phyloP scores from a whole-genome alignment of 2,113 vertebrate species.

The Petrocephalus zakoni region DNA sequence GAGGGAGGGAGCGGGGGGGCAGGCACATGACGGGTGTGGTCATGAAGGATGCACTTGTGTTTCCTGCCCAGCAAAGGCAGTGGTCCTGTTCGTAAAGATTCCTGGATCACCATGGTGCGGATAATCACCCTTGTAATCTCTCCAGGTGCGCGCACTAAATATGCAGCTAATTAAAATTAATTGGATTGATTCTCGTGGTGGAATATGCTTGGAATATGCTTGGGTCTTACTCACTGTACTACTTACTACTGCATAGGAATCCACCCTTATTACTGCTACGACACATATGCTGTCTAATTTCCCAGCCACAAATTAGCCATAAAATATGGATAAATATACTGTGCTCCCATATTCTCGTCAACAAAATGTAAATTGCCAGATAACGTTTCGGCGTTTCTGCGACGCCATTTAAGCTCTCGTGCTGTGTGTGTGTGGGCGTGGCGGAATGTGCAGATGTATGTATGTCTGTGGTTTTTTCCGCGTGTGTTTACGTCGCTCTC shows the following conservation, averaged over 20 bases:
- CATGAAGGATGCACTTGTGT: background rate
- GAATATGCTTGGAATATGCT: conserved; percentile 56
- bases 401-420: background rate
- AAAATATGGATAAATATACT: background rate
- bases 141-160: conserved; percentile 55
- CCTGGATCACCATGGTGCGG: background rate
- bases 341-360: background rate
- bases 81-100: background rate
- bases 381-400: background rate
- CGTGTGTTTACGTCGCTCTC: background rate
- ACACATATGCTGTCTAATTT: conserved; percentile 2
- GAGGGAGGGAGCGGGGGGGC: background rate
- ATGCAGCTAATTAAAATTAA: conserved; percentile 63
- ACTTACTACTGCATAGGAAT: conserved; percentile 48
- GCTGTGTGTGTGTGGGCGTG: background rate
- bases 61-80: background rate
- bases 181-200: conserved; percentile 59
- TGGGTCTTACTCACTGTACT: conserved; percentile 56
- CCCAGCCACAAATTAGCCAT: background rate
- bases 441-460: background rate
- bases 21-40: background rate
- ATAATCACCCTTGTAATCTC: conserved; percentile 13
- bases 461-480: background rate
- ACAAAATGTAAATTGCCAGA: background rate
- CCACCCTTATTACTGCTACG: conserved; percentile 12